Base-by-base conservation (phyloP, 37 sponge, comb jelly and placozoan species). In the Agelas oroides region DNA sequence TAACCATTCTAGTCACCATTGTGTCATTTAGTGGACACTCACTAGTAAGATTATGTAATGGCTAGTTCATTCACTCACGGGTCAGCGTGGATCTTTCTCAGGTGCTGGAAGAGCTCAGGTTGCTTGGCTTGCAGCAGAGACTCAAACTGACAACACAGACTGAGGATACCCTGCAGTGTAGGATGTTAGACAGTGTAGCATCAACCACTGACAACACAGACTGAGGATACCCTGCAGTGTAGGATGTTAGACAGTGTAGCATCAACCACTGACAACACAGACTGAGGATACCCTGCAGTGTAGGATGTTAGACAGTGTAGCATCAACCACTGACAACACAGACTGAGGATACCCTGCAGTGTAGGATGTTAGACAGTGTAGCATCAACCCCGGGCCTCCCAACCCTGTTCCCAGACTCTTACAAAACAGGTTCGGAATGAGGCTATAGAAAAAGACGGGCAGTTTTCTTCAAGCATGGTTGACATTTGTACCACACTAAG, bases 131-230 rank as follows among this genome's bases (percentile, higher is more conserved):
- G 87, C 11, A 96, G 78, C 28, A 96, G 73, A 19, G 69, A 64
- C 71, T 96, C 96, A 89, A 96, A 96, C 76, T 75, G 77, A 32
- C 60, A 73, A 41, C 86, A 94, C 83, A 88, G 75, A 23, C 82
- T 62, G 27, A 88, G 57, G 18, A 93, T 76, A 1, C 93, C 89
- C 72, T 84, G 46, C 46, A 46, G n/a, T n/a, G n/a, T n/a, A n/a
- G n/a, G n/a, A n/a, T n/a, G n/a, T n/a, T n/a, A n/a, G n/a, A n/a
- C n/a, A n/a, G n/a, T n/a, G n/a, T n/a, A n/a, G n/a, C n/a, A n/a
- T n/a, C n/a, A n/a, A n/a, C n/a, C n/a, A 96, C 75, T 80, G 80
- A 39, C 59, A 71, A 58, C 85, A 94, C 86, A 88, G 74, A 20
- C 81, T 69, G 25, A 88, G 55, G 16, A 92, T 75, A 6, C 93